Evolutionary conservation across 2,888 invertebrate genomes (phyloP).

Genomic region (Protonemura montana): DNA sequence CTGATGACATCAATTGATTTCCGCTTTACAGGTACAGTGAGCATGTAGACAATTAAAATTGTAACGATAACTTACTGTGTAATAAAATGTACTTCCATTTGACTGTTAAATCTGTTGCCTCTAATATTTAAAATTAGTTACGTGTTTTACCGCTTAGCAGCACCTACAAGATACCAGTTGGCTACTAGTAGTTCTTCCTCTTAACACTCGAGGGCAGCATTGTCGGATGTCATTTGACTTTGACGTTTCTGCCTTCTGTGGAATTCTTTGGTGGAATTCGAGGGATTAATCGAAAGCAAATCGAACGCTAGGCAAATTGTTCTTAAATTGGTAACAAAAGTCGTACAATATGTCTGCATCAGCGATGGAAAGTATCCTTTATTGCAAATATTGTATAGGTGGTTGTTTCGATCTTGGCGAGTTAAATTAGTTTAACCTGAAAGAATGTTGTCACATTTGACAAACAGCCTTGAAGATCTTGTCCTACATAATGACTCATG

Average conservation of each 20-base stretch:
- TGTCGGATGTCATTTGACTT: background rate
- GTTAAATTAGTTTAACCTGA: too few species aligned
- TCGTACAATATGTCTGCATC: slow-evolving; percentile 73
- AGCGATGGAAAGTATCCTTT: slow-evolving; percentile 93
- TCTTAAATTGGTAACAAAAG: background rate
- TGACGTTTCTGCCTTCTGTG: background rate
- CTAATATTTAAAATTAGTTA: too few species aligned
- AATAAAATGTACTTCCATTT: too few species aligned
- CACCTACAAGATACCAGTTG: too few species aligned
- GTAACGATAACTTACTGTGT: too few species aligned
- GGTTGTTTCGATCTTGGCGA: background rate
- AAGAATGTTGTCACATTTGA: background rate
- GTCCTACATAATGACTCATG: background rate
- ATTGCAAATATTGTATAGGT: slow-evolving; percentile 50
- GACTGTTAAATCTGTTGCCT: too few species aligned
- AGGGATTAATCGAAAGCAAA: background rate
- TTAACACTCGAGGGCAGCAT: background rate
- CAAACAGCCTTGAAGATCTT: slow-evolving; percentile 15
- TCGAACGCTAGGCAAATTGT: background rate
- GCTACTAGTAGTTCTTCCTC: too few species aligned
- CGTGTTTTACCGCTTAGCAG: too few species aligned
- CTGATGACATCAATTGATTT: too few species aligned
- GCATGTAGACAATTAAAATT: too few species aligned
- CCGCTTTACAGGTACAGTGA: too few species aligned
- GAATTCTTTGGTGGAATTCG: background rate